Evolutionary conservation across 2,888 invertebrate species (phyloP), one percentile per base, ranked within the genome.

Genomic region (Ichneumon xanthorius): DNA sequence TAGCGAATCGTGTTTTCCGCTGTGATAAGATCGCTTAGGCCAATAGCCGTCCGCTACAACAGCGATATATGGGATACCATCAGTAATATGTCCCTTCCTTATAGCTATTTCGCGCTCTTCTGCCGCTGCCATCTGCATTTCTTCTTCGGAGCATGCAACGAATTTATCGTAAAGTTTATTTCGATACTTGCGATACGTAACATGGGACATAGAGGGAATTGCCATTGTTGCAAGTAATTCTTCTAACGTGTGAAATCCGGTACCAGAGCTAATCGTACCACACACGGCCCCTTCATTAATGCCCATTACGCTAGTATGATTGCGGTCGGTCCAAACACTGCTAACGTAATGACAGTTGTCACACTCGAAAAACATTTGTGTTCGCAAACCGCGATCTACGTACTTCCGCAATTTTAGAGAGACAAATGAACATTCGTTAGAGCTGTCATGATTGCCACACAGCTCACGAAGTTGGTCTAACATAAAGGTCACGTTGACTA

Each of bases 1-100:
- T 14, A 26, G 50, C 19, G 53, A 82, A 77, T 77, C 82, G 40
- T 82, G 65, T 45, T 67, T 78, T 30, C 82, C 71, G 22, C 37
- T 30, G 33, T 26, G 19, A 37, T 82, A 82, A n/a, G 78, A 78
- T 40, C 72, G 30, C 26, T 82, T 79, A 30, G 40, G 45, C 53
- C 53, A 53, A 53, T n/a, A 53, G 19, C 53, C 22, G 22, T 53
- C 53, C 19, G 19, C 53, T 7, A 19, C 19, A 0, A 53, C 22
- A 53, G n/a, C 7, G 1, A 53, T 53, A 19, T 22, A 53, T 22
- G 53, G 53, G 53, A 19, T 22, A 53, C 22, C 53, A 7, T 53
- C 19, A 19, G 7, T 53, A 9, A 53, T 19, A 5, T 79, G 19
- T 7, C 76, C 84, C 37, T 67, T 68, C 26, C 40, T 5, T 1